Percentiles rank a stretch among this genome's conserved stretches.
These are phyloP conservation scores for Scaptodrosophila lebanonensis DNA, from an alignment of 1,140 invertebrate genomes.

Conservation along the genomic window DNA sequence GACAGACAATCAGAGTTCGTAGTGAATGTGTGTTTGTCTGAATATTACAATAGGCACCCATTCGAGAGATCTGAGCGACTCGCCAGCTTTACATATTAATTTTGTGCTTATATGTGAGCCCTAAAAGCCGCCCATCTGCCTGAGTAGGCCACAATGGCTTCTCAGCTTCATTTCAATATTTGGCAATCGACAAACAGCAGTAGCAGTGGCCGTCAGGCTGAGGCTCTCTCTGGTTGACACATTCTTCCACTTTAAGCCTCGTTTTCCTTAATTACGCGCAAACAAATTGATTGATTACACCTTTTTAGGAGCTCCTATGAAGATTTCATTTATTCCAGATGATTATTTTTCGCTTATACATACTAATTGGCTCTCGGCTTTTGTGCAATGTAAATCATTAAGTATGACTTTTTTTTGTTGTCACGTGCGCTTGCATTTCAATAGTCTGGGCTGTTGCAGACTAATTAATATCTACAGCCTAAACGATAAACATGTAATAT, in stretches of 20 bases:
- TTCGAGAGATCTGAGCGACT: constrained; percentile 47
- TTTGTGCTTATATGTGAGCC: neutral
- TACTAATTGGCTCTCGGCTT: constrained; percentile 43
- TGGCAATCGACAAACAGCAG: neutral
- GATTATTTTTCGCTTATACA: constrained; percentile 1
- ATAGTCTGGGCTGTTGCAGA: too few species aligned
- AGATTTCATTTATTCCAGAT: neutral
- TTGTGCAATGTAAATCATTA: constrained; percentile 17
- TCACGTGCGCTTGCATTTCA: constrained; percentile 43
- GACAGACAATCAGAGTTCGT: constrained; percentile 2
- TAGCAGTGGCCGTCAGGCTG: too few species aligned
- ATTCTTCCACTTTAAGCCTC: neutral
- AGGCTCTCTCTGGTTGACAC: constrained; percentile 31
- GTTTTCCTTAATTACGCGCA: too few species aligned
- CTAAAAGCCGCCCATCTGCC: neutral
- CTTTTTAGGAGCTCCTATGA: constrained; percentile 29
- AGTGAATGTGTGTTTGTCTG: too few species aligned
- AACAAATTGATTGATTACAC: constrained; percentile 57
- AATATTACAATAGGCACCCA: neutral
- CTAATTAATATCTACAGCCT: neutral
- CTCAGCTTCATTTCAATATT: neutral
- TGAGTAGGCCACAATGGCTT: neutral
- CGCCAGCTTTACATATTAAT: constrained; percentile 30
- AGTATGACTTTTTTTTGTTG: constrained; percentile 19
- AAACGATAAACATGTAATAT: constrained; percentile 29